Conservation (phyloP, 2,797 vertebrate genomes). For the Sebastes umbrosus region DNA sequence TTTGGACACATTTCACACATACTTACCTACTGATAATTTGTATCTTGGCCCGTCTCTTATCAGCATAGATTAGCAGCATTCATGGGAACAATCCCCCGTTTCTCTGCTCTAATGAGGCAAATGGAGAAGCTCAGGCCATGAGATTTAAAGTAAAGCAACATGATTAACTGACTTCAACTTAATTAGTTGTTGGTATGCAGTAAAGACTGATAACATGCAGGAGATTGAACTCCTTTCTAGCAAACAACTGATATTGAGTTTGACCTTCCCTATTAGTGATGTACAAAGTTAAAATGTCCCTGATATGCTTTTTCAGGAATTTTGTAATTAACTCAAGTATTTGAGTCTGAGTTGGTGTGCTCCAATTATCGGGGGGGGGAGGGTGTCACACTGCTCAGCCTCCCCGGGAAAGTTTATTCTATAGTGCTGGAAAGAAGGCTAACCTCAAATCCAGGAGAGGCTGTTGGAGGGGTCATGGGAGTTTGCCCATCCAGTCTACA, state of each 20-base stretch:
- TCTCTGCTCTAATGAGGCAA: slow-evolving; percentile 16
- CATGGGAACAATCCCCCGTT: slow-evolving; percentile 4
- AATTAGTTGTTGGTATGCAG: background rate
- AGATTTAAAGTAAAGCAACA: background rate
- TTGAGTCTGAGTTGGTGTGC: too few relatives aligned
- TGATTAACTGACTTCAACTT: background rate
- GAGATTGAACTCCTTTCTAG: slow-evolving; percentile 10
- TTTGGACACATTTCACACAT: background rate
- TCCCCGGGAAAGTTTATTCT: too few relatives aligned
- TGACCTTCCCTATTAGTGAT: background rate
- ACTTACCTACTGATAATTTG: background rate
- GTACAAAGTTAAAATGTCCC: background rate
- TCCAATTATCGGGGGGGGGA: too few relatives aligned
- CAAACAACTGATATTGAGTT: background rate
- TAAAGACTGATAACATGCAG: slow-evolving; percentile 4
- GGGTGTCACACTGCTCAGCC: too few relatives aligned
- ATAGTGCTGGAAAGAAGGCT: too few relatives aligned
- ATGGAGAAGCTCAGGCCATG: background rate
- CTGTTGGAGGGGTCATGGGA: too few relatives aligned
- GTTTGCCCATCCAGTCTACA: too few relatives aligned
- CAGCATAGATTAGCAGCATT: background rate
- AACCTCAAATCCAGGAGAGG: too few relatives aligned
- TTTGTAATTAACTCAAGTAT: background rate
- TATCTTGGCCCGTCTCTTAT: background rate
- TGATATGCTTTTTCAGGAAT: background rate